phyloP scores from a whole-genome alignment of 2,113 vertebrate genomes.

The Phodopus roborovskii region DNA sequence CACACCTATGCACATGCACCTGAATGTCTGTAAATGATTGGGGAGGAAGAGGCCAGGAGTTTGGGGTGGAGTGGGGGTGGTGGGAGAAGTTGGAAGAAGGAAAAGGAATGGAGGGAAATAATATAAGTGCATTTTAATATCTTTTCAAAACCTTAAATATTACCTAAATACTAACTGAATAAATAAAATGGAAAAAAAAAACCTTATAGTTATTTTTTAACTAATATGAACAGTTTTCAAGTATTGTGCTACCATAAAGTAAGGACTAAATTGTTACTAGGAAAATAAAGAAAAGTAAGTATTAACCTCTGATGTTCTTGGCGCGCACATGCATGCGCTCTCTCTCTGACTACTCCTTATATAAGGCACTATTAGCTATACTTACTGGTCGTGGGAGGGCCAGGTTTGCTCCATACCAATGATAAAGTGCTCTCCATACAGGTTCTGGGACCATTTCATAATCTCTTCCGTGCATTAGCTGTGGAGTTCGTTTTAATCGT shows the following conservation, averaged over 20 bases:
- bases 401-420: slow-evolving; percentile 99
- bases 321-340: background rate
- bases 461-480: slow-evolving; percentile 90
- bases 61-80: background rate
- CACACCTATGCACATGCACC: background rate
- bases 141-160: background rate
- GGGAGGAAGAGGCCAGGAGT: background rate
- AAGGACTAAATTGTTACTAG: background rate
- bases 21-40: background rate
- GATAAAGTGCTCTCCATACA: slow-evolving; percentile 98
- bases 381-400: slow-evolving; percentile 97
- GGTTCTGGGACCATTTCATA: slow-evolving; percentile 97
- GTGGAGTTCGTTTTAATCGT: slow-evolving; percentile 91
- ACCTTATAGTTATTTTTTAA: background rate
- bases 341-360: background rate
- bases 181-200: background rate
- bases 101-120: background rate
- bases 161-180: slow-evolving; percentile 37
- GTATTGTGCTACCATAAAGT: background rate
- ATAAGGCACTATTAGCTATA: slow-evolving; percentile 65
- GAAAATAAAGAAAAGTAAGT: slow-evolving; percentile 42
- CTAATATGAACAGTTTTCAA: slow-evolving; percentile 44
- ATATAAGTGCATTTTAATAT: background rate
- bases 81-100: background rate
- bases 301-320: background rate